These are phyloP conservation scores for Drosophila colorata DNA, from an alignment of 2,888 invertebrate species.

Conservation along the genomic window DNA sequence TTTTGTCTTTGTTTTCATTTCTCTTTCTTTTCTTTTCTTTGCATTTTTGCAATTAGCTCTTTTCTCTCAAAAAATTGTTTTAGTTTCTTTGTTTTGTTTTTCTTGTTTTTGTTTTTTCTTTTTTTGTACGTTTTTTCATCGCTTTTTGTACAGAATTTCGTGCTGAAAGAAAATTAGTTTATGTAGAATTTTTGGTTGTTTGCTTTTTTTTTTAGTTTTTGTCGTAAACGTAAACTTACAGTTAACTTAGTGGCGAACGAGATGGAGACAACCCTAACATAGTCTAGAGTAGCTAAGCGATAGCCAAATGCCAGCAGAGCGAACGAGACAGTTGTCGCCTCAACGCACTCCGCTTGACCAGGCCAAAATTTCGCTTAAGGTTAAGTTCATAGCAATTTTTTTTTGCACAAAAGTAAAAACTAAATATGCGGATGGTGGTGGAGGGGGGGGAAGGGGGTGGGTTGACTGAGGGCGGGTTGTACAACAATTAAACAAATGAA, in stretches of 20 bases:
- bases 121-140: conserved; percentile 55
- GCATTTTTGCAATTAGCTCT: conserved; percentile 5
- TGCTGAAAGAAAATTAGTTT: conserved; percentile 71
- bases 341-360: no score
- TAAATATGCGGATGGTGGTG: neutral
- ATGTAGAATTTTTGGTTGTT: conserved; percentile 13
- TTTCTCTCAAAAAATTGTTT: conserved; percentile 35
- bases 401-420: conserved; percentile 6
- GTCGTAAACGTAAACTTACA: conserved; percentile 40
- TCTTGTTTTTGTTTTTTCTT: conserved; percentile 24
- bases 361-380: conserved; percentile 1
- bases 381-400: neutral
- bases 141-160: conserved; percentile 68
- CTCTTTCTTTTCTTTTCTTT: conserved; percentile 6
- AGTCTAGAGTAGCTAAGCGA: conserved; percentile 40
- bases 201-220: conserved; percentile 30
- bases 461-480: neutral
- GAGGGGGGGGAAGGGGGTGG: neutral
- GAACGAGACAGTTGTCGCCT: conserved; percentile 28
- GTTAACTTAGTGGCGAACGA: conserved; percentile 45
- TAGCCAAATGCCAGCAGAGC: conserved; percentile 24
- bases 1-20: conserved; percentile 27
- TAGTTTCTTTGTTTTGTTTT: conserved; percentile 27
- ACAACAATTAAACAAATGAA: conserved; percentile 32
- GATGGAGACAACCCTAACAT: conserved; percentile 19